Evolutionary conservation across 2,888 invertebrate genomes (phyloP).

Genomic region (Cheilosia variabilis): DNA sequence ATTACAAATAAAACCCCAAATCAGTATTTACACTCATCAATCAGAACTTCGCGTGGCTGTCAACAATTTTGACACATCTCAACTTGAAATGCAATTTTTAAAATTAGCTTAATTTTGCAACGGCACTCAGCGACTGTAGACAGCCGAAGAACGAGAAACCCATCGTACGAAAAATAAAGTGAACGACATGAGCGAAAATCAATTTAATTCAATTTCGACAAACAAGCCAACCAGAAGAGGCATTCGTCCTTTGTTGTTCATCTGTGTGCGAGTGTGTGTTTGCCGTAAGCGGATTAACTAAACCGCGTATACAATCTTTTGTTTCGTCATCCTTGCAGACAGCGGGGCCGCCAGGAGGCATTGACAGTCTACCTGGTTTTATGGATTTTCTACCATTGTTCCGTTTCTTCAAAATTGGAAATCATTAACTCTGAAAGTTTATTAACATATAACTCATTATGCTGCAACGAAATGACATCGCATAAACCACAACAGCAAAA

Average conservation of each 20-base stretch:
- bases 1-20: conserved; percentile 22
- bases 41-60: conserved; percentile 48
- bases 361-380: conserved; percentile 23
- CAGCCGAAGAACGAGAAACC: conserved; percentile 8
- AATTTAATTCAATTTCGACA: conserved; percentile 66
- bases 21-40: conserved; percentile 43
- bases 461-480: conserved; percentile 16
- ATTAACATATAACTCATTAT: conserved; percentile 44
- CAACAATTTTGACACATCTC: conserved; percentile 62
- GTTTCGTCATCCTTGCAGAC: conserved; percentile 10
- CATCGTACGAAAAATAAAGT: conserved; percentile 17
- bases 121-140: conserved; percentile 2
- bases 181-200: conserved; percentile 50
- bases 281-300: conserved; percentile 24
- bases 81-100: conserved; percentile 61
- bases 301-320: conserved; percentile 21
- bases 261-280: background rate
- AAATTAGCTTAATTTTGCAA: conserved; percentile 23
- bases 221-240: conserved; percentile 27
- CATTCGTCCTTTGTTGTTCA: conserved; percentile 33
- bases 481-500: conserved; percentile 46
- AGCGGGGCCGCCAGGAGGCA: background rate
- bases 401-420: conserved; percentile 4
- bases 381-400: conserved; percentile 4
- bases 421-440: conserved; percentile 47